Percentiles rank a stretch among this genome's conserved stretches.
phyloP scores from a whole-genome alignment of 2,888 invertebrate species.

The Tolmerus cingulatus region DNA sequence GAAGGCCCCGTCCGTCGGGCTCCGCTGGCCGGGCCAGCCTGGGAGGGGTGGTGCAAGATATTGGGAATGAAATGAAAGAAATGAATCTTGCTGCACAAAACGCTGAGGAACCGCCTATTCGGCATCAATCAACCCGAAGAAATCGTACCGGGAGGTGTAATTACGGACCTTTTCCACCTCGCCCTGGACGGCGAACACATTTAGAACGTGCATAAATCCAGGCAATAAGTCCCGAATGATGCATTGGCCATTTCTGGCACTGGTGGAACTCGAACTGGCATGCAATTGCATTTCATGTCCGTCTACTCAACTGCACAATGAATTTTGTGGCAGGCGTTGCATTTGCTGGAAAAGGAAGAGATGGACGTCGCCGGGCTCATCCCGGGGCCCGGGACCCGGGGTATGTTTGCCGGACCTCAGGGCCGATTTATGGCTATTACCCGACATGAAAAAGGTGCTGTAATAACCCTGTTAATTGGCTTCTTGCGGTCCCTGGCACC shows the following conservation, averaged over 20 bases:
- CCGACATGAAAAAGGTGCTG: conserved; percentile 11
- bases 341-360: conserved; percentile 2
- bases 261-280: conserved; percentile 39
- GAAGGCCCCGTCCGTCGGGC: background rate
- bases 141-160: conserved; percentile 42
- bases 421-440: conserved; percentile 11
- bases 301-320: conserved; percentile 37
- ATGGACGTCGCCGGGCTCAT: conserved; percentile 31
- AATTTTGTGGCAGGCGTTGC: conserved; percentile 29
- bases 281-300: conserved; percentile 35
- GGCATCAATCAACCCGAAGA: conserved; percentile 38
- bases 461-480: conserved; percentile 29
- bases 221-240: conserved; percentile 43
- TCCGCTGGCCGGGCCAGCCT: background rate
- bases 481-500: background rate
- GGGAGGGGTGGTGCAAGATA: conserved; percentile 13
- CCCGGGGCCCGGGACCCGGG: background rate
- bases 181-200: conserved; percentile 22
- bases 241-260: conserved; percentile 41
- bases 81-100: conserved; percentile 39
- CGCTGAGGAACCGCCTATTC: conserved; percentile 43
- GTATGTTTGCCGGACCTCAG: background rate
- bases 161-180: conserved; percentile 42
- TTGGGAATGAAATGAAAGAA: conserved; percentile 39
- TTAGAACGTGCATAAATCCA: conserved; percentile 41